Percentiles rank a stretch among this genome's conserved stretches.
Conservation (phyloP, 2,797 vertebrate genomes). For the Simalia tracyae region DNA sequence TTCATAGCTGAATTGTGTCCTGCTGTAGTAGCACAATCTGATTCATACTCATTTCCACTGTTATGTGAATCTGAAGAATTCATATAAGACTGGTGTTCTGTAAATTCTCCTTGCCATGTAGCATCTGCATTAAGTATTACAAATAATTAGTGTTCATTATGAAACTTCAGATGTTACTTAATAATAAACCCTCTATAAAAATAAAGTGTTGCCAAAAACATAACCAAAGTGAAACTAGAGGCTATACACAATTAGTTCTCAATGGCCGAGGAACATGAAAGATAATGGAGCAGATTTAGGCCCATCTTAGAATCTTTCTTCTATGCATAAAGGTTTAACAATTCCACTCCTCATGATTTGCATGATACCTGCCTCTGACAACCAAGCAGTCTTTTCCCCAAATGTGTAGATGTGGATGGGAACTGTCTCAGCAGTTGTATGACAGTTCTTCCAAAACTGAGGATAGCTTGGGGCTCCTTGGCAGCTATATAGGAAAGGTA, state of each 20-base stretch:
- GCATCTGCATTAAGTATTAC: constrained; percentile 66
- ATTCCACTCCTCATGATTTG: background rate
- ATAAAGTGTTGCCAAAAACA: background rate
- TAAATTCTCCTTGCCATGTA: constrained; percentile 70
- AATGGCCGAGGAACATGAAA: background rate
- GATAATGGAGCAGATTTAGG: background rate
- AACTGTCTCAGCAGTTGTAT: background rate
- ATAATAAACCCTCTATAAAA: background rate
- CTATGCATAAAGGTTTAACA: background rate
- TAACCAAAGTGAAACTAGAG: background rate
- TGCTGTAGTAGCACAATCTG: constrained; percentile 71
- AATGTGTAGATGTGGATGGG: background rate
- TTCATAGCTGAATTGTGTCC: constrained; percentile 73
- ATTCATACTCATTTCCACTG: constrained; percentile 76
- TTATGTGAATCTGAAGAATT: constrained; percentile 73
- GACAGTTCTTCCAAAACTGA: background rate
- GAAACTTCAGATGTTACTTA: background rate
- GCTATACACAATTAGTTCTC: background rate
- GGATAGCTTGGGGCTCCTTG: background rate
- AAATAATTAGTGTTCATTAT: constrained; percentile 21
- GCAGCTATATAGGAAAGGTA: background rate
- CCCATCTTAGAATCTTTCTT: background rate
- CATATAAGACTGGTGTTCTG: constrained; percentile 70
- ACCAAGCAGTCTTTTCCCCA: background rate
- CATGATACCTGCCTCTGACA: background rate